Evolutionary conservation across 2,113 vertebrate genomes (phyloP), one percentile per base, ranked within the genome.

Genomic region (Coptodon bakossiorum): DNA sequence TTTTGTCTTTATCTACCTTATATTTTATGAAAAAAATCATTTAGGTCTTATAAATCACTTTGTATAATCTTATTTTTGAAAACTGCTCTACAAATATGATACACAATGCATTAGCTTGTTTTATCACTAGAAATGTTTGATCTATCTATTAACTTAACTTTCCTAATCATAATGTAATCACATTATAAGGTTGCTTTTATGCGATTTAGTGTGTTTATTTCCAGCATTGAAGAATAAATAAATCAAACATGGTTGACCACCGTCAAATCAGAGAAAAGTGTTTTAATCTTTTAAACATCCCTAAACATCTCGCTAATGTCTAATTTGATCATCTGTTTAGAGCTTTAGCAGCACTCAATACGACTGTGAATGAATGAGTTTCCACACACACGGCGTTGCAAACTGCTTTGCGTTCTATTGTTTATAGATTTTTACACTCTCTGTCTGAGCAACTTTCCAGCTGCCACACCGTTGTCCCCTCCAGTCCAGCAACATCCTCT

Each of bases 331-430:
- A 63, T 63, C 31, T 3, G 1, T 63, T 63, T 11, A 63, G 59
- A 34, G 29, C 59, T 36, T 63, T 11, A 36, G 16, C 57, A 61
- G 19, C 59, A 63, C 6, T 63, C 59, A 63, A 34, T 5, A 36
- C 9, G 2, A 63, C 31, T 63, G 14, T 61, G 59, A 63, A 63
- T 19, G 31, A 63, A 63, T 63, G 31, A 36, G 59, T 63, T 36
- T 31, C 16, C 9, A 5, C 31, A 63, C 59, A 19, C 31, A 63
- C 59, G 3, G 9, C 0, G 0, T 4, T 36, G 17, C 31, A 63
- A 34, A 36, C 19, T 1, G 59, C 59, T 36, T 63, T 63, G 59
- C 2, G 0, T 63, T 36, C 59, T 63, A n/a, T 34, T 63, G 59
- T 63, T 63, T 63, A 19, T 19, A 63, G 59, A 63, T 19, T 36